Percentiles rank a stretch among this genome's conserved stretches.
Evolutionary conservation across 1,140 invertebrate genomes (phyloP).

Genomic region (Megathymus violae): DNA sequence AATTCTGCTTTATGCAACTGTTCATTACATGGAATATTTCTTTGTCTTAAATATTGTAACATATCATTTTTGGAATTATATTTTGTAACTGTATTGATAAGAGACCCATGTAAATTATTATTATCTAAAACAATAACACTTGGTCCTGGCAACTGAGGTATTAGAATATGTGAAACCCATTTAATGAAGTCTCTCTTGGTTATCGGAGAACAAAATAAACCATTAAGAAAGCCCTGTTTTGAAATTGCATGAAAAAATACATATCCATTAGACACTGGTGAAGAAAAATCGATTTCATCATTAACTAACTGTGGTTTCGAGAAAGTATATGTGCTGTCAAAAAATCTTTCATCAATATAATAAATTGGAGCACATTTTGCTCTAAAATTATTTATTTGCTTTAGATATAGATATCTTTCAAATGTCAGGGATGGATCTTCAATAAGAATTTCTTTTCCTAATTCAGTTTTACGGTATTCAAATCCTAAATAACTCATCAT

Average conservation of each 20-base stretch:
- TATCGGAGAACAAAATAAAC: conserved; percentile 43
- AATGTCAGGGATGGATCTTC: conserved; percentile 53
- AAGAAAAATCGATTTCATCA: conserved; percentile 16
- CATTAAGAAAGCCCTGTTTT: conserved; percentile 37
- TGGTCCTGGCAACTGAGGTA: conserved; percentile 35
- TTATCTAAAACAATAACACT: conserved; percentile 53
- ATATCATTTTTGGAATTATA: conserved; percentile 52
- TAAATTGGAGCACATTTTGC: conserved; percentile 36
- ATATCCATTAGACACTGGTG: conserved; percentile 17
- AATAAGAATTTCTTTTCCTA: conserved; percentile 38
- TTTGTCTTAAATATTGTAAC: conserved; percentile 48
- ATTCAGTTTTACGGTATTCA: conserved; percentile 32
- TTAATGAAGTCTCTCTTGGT: conserved; percentile 44
- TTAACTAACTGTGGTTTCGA: conserved; percentile 34
- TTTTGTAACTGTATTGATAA: conserved; percentile 39
- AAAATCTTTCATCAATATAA: conserved; percentile 52
- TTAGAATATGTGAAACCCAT: conserved; percentile 53
- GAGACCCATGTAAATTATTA: conserved; percentile 37
- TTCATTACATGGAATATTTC: conserved; percentile 47
- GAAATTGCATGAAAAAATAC: conserved; percentile 49
- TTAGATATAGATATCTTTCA: conserved; percentile 50
- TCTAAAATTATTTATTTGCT: conserved; percentile 44
- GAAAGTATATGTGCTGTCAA: conserved; percentile 39
- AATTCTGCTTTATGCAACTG: conserved; percentile 52
- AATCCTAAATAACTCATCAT: conserved; percentile 37